A percentile compares a stretch with the other conserved stretches of the same genome.
These are phyloP conservation scores for Cyphomyrus plagiostoma DNA, from an alignment of 2,113 vertebrate genomes.

Conservation along the genomic window DNA sequence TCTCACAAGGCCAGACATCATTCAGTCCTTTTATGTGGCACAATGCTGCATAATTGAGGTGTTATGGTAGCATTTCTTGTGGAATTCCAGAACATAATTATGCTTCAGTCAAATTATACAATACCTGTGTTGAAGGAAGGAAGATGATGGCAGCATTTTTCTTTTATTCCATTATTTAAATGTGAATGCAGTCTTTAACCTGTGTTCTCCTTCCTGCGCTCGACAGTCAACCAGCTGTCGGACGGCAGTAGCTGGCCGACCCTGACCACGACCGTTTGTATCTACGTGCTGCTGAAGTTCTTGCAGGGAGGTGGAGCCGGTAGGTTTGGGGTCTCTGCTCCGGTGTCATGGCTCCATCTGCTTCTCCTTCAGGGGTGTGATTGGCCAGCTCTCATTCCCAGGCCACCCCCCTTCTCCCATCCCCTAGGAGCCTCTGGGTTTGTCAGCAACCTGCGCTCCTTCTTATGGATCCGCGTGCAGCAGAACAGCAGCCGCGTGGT, in stretches of 20 bases:
- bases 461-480: slow-evolving; percentile 93
- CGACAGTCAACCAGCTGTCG: slow-evolving; percentile 77
- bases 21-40: background rate
- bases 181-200: background rate
- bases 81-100: background rate
- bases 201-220: background rate
- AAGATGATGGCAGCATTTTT: background rate
- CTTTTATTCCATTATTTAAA: background rate
- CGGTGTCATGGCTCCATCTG: background rate
- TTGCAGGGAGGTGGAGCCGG: slow-evolving; percentile 90
- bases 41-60: background rate
- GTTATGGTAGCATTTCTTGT: background rate
- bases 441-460: slow-evolving; percentile 81
- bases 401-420: background rate
- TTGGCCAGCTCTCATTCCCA: background rate
- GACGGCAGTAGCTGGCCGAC: slow-evolving; percentile 64
- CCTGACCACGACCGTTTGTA: slow-evolving; percentile 70
- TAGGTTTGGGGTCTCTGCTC: slow-evolving; percentile 38
- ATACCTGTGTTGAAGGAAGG: background rate
- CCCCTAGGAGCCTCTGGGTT: slow-evolving; percentile 72
- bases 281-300: slow-evolving; percentile 81
- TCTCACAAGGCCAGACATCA: background rate
- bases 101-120: background rate
- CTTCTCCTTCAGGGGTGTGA: background rate
- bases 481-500: slow-evolving; percentile 84